Percentiles rank a stretch among this genome's conserved stretches.
These are phyloP conservation scores for Hyposoter dolosus DNA, from an alignment of 2,888 invertebrate genomes.

Conservation along the genomic window DNA sequence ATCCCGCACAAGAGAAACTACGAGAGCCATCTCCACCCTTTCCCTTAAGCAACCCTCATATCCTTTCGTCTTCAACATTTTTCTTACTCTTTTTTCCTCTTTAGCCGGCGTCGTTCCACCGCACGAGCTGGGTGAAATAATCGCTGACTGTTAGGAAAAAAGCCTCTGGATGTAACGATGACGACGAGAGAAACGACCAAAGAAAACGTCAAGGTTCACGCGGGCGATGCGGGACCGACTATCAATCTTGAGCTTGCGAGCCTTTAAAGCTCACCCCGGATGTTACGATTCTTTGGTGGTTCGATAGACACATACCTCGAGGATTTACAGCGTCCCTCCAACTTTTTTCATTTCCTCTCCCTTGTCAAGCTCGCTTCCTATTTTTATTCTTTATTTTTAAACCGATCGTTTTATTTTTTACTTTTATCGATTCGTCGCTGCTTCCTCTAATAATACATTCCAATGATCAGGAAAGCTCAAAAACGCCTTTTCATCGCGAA, in stretches of 20 bases:
- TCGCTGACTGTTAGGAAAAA: slow-evolving; percentile 72
- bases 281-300: slow-evolving; percentile 25
- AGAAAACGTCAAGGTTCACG: slow-evolving; percentile 57
- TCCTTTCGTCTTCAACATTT: slow-evolving; percentile 28
- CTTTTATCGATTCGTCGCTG: not conserved
- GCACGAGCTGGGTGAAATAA: slow-evolving; percentile 62
- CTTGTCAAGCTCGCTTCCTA: not conserved
- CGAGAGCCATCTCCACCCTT: not conserved
- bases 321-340: slow-evolving; percentile 27
- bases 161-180: slow-evolving; percentile 64
- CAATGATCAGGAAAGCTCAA: not conserved
- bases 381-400: not conserved
- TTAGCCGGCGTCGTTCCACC: slow-evolving; percentile 6
- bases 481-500: not conserved
- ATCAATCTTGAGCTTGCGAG: slow-evolving; percentile 68
- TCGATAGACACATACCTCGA: slow-evolving; percentile 30
- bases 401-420: not conserved
- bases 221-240: slow-evolving; percentile 69
- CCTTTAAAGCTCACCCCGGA: slow-evolving; percentile 36
- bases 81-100: slow-evolving; percentile 21
- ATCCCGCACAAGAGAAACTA: slow-evolving; percentile 23
- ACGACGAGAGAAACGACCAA: slow-evolving; percentile 43
- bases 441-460: slow-evolving; percentile 5
- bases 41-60: slow-evolving; percentile 44
- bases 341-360: slow-evolving; percentile 12